phyloP scores from a whole-genome alignment of 1,140 invertebrate genomes.

The Pseudomyrmex flavicornis region DNA sequence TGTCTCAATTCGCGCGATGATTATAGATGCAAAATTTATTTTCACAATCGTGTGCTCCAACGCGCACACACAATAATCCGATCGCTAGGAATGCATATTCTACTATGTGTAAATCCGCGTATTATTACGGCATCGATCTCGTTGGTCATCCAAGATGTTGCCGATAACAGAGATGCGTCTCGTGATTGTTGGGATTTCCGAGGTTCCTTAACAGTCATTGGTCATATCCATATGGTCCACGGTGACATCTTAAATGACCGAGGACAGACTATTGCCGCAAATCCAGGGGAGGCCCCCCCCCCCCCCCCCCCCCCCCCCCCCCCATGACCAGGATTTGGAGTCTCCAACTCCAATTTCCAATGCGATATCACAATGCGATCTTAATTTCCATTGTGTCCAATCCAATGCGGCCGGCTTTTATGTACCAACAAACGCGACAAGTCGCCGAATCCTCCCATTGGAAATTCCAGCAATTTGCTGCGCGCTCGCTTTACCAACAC shows the following conservation, averaged over 20 bases:
- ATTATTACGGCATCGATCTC: conserved; percentile 6
- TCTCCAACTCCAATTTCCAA: conserved; percentile 24
- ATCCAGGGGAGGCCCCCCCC: not conserved
- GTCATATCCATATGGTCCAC: conserved; percentile 15
- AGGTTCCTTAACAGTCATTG: conserved; percentile 14
- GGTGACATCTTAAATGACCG: conserved; percentile 37
- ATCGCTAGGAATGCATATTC: too few species aligned
- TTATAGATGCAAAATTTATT: not conserved
- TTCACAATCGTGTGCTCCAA: not conserved
- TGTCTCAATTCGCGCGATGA: too few species aligned
- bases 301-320: too few species aligned
- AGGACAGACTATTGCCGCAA: not conserved
- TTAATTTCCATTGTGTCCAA: conserved; percentile 46
- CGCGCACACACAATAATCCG: too few species aligned
- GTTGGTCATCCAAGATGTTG: conserved; percentile 11
- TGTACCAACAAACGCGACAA: not conserved
- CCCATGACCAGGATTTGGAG: conserved; percentile 19
- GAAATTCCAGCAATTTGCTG: conserved; percentile 38
- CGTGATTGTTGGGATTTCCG: conserved; percentile 25
- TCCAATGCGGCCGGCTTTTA: not conserved
- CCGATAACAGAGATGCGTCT: not conserved
- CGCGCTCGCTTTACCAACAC: conserved; percentile 11
- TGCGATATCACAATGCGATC: conserved; percentile 19
- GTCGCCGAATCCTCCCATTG: not conserved
- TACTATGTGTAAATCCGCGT: not conserved